These are phyloP conservation scores for Cephus runcator DNA, from an alignment of 2,888 invertebrate genomes.

Conservation along the genomic window DNA sequence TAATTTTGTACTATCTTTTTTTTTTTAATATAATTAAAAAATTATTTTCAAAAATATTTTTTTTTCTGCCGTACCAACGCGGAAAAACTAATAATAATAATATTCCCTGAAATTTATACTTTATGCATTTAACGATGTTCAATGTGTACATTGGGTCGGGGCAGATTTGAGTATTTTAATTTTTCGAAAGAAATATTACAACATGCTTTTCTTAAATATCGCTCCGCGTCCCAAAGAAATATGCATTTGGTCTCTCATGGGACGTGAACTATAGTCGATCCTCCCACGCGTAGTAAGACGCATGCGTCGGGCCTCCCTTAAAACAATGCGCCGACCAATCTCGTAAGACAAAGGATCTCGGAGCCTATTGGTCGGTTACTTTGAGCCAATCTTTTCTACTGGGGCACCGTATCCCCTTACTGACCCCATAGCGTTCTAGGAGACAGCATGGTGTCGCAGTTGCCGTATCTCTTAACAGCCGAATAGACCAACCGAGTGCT, in stretches of 20 bases:
- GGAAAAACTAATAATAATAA: too few relatives aligned
- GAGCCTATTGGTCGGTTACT: conserved; percentile 57
- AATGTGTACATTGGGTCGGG: too few relatives aligned
- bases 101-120: too few relatives aligned
- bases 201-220: too few relatives aligned
- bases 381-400: conserved; percentile 53
- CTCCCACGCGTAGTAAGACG: conserved; percentile 57
- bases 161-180: too few relatives aligned
- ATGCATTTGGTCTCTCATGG: conserved; percentile 26
- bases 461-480: not conserved
- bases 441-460: conserved; percentile 4
- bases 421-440: conserved; percentile 13
- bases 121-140: accelerated
- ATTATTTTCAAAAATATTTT: too few relatives aligned
- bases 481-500: too few relatives aligned
- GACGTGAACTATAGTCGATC: conserved; percentile 52
- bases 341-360: conserved; percentile 60
- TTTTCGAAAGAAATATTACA: too few relatives aligned
- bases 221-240: not conserved
- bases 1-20: too few relatives aligned
- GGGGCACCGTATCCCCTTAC: conserved; percentile 1
- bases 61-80: too few relatives aligned
- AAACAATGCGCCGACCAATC: conserved; percentile 65
- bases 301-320: conserved; percentile 62
- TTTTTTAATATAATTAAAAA: too few relatives aligned